Conservation (phyloP, 1,140 invertebrate genomes). For the Pseudoatta argentina region DNA sequence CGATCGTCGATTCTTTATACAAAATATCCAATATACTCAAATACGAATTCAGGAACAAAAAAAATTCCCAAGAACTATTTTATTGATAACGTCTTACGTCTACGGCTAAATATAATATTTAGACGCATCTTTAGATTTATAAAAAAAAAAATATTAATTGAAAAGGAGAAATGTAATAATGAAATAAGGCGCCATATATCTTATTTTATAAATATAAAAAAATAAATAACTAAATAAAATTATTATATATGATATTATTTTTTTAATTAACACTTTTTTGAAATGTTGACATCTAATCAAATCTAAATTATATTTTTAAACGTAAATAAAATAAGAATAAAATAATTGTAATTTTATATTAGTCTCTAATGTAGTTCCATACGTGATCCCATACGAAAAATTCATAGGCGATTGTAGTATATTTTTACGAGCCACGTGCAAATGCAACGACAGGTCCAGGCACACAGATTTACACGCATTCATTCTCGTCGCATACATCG, state of each 20-base stretch:
- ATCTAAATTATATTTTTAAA: background rate
- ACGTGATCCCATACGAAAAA: background rate
- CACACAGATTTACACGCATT: conserved; percentile 41
- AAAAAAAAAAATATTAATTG: background rate
- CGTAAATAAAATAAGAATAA: background rate
- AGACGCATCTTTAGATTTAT: background rate
- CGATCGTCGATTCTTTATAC: conserved; percentile 30
- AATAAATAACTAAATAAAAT: background rate
- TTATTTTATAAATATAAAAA: background rate
- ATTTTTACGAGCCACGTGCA: conserved; percentile 47
- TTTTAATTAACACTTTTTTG: background rate
- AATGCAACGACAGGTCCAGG: conserved; percentile 30
- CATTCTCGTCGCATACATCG: background rate
- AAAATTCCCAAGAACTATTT: background rate
- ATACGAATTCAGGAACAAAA: background rate
- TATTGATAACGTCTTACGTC: background rate
- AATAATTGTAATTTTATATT: background rate
- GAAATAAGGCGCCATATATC: background rate
- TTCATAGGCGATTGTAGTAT: background rate
- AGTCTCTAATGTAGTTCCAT: background rate
- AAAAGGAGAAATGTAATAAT: background rate
- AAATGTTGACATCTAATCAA: background rate
- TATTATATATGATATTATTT: background rate
- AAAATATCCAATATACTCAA: conserved; percentile 38
- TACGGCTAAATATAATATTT: background rate